A percentile compares a stretch with the other conserved stretches of the same genome.
Evolutionary conservation across 2,113 vertebrate genomes (phyloP).

Genomic region (Carassius carassius): DNA sequence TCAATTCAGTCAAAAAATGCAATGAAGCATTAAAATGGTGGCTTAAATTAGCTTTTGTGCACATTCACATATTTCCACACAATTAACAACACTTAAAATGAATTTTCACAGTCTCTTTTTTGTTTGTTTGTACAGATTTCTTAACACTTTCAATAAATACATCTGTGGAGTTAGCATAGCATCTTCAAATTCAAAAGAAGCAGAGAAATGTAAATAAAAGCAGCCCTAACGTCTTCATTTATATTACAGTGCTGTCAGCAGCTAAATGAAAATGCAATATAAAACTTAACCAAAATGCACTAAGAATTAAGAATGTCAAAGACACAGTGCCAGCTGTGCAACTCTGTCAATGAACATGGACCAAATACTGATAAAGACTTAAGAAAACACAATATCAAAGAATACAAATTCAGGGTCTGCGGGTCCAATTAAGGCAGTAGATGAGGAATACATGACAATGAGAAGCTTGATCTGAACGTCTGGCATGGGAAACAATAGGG

Average conservation of each 20-base stretch:
- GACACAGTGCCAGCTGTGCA: neutral
- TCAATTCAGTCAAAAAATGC: neutral
- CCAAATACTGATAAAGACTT: neutral
- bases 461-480: neutral
- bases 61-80: neutral
- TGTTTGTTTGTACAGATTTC: conserved; percentile 22
- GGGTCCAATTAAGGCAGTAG: conserved; percentile 11
- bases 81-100: conserved; percentile 17
- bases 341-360: neutral
- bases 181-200: neutral
- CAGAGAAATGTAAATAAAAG: neutral
- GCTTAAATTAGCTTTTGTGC: neutral
- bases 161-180: neutral
- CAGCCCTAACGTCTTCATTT: conserved; percentile 19
- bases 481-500: neutral
- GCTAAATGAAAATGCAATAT: neutral
- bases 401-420: conserved; percentile 47
- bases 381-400: neutral
- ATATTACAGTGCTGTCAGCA: neutral
- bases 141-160: conserved; percentile 47
- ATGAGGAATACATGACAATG: neutral
- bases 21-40: neutral
- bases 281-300: neutral
- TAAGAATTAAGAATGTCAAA: neutral
- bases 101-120: conserved; percentile 33